Evolutionary conservation across 2,113 vertebrate species (phyloP).

Genomic region (Oostethus manadensis): DNA sequence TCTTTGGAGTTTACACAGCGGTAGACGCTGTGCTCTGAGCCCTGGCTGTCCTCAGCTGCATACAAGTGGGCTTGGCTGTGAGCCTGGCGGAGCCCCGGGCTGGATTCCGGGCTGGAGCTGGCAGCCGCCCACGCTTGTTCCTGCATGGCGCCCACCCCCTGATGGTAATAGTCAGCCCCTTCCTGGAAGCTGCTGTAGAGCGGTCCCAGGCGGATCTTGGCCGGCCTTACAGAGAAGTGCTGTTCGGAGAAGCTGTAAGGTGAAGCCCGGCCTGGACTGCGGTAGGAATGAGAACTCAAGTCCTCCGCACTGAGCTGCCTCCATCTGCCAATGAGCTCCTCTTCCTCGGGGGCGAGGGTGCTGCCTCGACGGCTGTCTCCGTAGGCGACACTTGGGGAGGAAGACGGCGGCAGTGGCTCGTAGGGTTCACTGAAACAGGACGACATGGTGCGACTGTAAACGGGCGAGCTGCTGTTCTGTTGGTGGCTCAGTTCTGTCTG

Average conservation of each 20-base stretch:
- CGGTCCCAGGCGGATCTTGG: conserved; percentile 81
- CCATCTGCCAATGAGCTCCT: conserved; percentile 84
- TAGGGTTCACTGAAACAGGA: conserved; percentile 85
- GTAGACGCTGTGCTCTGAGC: conserved; percentile 79
- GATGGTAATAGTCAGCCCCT: conserved; percentile 84
- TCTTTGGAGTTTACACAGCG: conserved; percentile 85
- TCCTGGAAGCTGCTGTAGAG: conserved; percentile 95
- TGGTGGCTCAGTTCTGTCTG: conserved; percentile 77
- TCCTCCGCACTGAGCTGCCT: conserved; percentile 89
- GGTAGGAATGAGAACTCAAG: conserved; percentile 82
- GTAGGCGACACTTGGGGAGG: conserved; percentile 79
- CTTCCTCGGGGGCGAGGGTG: conserved; percentile 76
- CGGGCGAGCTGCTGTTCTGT: conserved; percentile 79
- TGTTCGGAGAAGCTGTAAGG: conserved; percentile 90
- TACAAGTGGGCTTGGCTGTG: conserved; percentile 78
- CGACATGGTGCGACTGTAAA: conserved; percentile 84
- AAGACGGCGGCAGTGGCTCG: conserved; percentile 81
- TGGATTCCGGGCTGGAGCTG: conserved; percentile 77
- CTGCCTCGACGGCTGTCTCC: conserved; percentile 80
- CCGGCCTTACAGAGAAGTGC: conserved; percentile 77
- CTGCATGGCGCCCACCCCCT: conserved; percentile 50
- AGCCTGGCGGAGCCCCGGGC: conserved; percentile 74
- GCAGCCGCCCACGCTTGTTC: conserved; percentile 60
- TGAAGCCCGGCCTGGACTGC: conserved; percentile 76
- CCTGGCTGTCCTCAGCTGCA: conserved; percentile 79